These are phyloP conservation scores for Drosophila subobscura DNA, from an alignment of 1,140 invertebrate species.

Conservation along the genomic window DNA sequence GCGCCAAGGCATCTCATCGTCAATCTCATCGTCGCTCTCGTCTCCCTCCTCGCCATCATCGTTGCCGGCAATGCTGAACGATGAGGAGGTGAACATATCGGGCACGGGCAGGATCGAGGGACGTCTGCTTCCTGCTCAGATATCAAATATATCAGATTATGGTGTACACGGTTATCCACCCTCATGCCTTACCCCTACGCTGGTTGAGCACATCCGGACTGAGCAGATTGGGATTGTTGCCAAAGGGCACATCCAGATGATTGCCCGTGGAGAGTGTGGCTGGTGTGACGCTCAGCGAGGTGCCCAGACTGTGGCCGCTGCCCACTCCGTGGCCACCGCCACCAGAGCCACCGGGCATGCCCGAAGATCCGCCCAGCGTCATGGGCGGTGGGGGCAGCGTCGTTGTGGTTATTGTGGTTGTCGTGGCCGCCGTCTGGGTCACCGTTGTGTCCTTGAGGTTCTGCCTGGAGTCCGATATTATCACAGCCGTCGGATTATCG, in stretches of 20 bases:
- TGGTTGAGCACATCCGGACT: conserved; percentile 91
- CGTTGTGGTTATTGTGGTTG: conserved; percentile 71
- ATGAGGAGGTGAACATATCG: conserved; percentile 92
- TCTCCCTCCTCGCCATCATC: conserved; percentile 90
- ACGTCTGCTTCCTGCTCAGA: conserved; percentile 88
- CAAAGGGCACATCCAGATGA: conserved; percentile 90
- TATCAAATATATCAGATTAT: neutral
- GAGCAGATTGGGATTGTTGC: conserved; percentile 91
- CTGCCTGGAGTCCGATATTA: conserved; percentile 82
- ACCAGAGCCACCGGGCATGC: conserved; percentile 32
- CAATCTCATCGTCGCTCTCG: conserved; percentile 94
- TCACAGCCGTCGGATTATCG: conserved; percentile 82
- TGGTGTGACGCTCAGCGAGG: conserved; percentile 59
- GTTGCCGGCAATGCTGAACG: conserved; percentile 89
- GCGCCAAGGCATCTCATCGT: conserved; percentile 94
- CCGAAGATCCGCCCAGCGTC: conserved; percentile 31
- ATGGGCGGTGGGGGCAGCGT: conserved; percentile 53
- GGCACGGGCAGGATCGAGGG: conserved; percentile 94
- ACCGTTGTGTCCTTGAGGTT: conserved; percentile 82
- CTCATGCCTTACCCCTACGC: conserved; percentile 86
- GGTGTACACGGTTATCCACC: neutral
- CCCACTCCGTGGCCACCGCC: conserved; percentile 48
- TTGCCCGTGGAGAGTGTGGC: conserved; percentile 85
- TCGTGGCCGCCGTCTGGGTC: conserved; percentile 69
- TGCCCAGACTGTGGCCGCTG: conserved; percentile 53